Base-by-base conservation (phyloP, 2,113 vertebrate species). In the Felis chaus region DNA sequence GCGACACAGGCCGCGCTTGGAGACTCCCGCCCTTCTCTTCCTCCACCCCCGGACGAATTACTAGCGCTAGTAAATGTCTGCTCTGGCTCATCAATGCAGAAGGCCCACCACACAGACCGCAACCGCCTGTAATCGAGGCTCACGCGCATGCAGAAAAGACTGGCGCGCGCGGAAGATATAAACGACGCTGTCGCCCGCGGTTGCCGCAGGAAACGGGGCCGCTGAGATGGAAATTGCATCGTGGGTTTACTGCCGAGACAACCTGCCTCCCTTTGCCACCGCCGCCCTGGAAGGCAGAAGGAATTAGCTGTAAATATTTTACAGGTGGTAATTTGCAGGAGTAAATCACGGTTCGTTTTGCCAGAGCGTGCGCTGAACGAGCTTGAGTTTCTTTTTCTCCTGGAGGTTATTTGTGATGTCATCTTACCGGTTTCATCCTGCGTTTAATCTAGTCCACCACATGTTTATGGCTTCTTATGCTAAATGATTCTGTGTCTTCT, bases 221-320 rank as follows among this genome's bases (percentile, higher is more conserved):
- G 23, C 89, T 25, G 92, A 78, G 68, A 79, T 86, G 94, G 91
- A 93, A 97, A 97, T 74, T 78, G 78, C 57, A 65, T 50, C 63
- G 68, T 18, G 73, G 41, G 53, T 90, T 97, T 95, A 89, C 86
- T 74, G 36, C 86, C 89, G 27, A 36, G 66, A 93, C 74, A 85
- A 39, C 92, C 83, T 83, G 82, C 90, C 76, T 96, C 48, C 82
- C 65, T 84, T 82, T 18, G 29, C 91, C 80, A 21, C 69, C 2
- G 25, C 95, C 85, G 48, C 94, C 79, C 79, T 74, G 83, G 55
- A 95, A 98, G 74, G 96, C 48, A 78, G 81, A 89, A 63, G 86
- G 73, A 95, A 93, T 97, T 95, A 85, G 97, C 65, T 95, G 97
- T 97, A 95, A 98, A 98, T 95, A 97, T 94, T 98, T 95, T 87